Evolutionary conservation across 1,140 invertebrate genomes (phyloP), one percentile per base, ranked within the genome.

Genomic region (Radopholus similis): DNA sequence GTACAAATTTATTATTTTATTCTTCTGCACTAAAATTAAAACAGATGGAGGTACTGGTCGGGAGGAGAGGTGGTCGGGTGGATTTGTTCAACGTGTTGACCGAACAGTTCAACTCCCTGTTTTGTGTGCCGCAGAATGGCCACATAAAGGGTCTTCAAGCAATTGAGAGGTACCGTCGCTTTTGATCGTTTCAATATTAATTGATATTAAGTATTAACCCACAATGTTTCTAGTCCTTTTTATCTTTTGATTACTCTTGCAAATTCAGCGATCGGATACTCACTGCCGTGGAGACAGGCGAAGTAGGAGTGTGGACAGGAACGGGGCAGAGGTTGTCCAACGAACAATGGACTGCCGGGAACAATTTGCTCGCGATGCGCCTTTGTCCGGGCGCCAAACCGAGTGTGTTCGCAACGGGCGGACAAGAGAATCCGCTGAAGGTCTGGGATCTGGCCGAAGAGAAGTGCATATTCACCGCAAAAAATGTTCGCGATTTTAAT

Each of bases 381-480:
- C 30, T 55, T 13, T 64, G 49, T 2, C 69, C 66, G 9, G 30
- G 32, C 5, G 49, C 32, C 21, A 35, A 21, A 6, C 9, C 42
- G 26, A 28, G 13, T 8, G 40, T 76, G 37, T 38, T 72, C 13
- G 73, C 73, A n/a, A 72, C 73, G 15, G 73, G 74, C 26, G 73
- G 73, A 32, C 53, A 51, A 21, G 73, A 74, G 51, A 74, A 75
- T 64, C 37, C 44, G 15, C 44, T 74, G 18, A 74, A 74, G 57
- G 11, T 76, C 8, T 74, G 73, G 73, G 67, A 74, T 64, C 34
- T 74, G 5, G 55, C 37, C 4, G 51, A 34, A 15, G 26, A 55
- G 30, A 53, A 66, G 38, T 38, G 44, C 23, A 53, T 64, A 37
- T 74, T 71, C 37, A 54, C 51, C 26, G 66, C 73, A 4, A 76